Base-by-base conservation (phyloP, 2,888 invertebrate species). In the Apamea monoglypha region DNA sequence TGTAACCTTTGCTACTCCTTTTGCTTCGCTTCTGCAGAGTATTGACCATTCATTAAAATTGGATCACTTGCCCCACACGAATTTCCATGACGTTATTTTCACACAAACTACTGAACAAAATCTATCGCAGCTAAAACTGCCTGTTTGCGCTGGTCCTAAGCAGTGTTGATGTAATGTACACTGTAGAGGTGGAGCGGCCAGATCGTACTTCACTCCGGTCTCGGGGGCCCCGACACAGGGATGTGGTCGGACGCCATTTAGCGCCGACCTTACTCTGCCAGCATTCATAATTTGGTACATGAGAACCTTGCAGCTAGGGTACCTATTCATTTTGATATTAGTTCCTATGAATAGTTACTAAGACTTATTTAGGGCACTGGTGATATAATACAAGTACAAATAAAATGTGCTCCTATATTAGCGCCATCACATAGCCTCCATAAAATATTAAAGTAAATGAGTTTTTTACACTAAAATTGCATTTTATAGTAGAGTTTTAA, bases 121-220 rank as follows among this genome's bases (percentile, higher is more conserved):
- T 61, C 36, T 47, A 53, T 77, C 21, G 32, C 25, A 61, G n/a
- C 36, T 74, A 40, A 32, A 67, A 68, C 40, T 68, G 61, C 18
- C 40, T 44, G 75, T 84, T 59, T 70, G 72, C 16, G 21, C 59
- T 29, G 10, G 36, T 32, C 47, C 68, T 77, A 64, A 78, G 61
- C 32, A 69, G 36, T 76, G 76, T 73, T 68, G 66, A 76, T 71
- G 47, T 74, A 76, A 79, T 78, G 63, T 68, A 89, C 86, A 82
- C 75, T 56, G 74, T 66, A 82, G 80, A 72, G 82, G 76, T 74
- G 74, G 71, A n/a, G 29, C 59, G 50, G 21, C 56, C 64, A 36
- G 63, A 53, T 78, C 68, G 50, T 78, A 76, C 78, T 74, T 82
- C 68, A 79, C 59, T n/a, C 64, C 64, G 72, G 76, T 73, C 76